Percentiles rank a stretch among this genome's conserved stretches.
phyloP scores from a whole-genome alignment of 2,888 invertebrate species.

The Meta bourneti region DNA sequence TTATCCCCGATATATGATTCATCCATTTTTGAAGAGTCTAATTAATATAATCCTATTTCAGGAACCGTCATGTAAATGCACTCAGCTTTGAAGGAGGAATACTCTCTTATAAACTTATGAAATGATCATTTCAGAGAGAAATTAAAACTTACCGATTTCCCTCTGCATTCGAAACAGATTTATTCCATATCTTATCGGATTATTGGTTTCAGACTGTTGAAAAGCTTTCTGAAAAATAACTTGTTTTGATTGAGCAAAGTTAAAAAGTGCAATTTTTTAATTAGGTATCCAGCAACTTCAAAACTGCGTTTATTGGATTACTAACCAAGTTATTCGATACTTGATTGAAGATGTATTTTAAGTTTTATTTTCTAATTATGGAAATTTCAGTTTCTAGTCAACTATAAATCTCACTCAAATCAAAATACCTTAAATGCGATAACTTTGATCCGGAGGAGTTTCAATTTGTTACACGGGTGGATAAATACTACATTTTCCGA shows the following conservation, averaged over 20 bases:
- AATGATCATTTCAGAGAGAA: not conserved
- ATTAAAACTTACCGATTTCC: slow-evolving; percentile 25
- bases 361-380: too few relatives aligned
- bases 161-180: not conserved
- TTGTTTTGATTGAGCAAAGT: not conserved
- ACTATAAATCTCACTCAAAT: too few relatives aligned
- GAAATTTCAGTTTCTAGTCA: too few relatives aligned
- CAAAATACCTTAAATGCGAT: too few relatives aligned
- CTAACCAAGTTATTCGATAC: too few relatives aligned
- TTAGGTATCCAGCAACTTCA: not conserved
- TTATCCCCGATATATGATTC: slow-evolving; percentile 21
- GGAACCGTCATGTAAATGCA: not conserved
- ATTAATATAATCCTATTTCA: slow-evolving; percentile 40
- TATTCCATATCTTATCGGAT: not conserved
- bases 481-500: too few relatives aligned
- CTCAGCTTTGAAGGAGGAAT: slow-evolving; percentile 18
- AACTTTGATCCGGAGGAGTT: too few relatives aligned
- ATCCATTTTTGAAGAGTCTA: slow-evolving; percentile 7
- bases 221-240: not conserved
- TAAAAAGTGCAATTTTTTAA: not conserved
- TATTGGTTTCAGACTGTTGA: not conserved
- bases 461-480: too few relatives aligned
- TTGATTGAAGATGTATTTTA: too few relatives aligned
- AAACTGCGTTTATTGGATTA: too few relatives aligned
- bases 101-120: not conserved